Evolutionary conservation across 2,888 invertebrate species (phyloP).

Genomic region (Acleris literana): DNA sequence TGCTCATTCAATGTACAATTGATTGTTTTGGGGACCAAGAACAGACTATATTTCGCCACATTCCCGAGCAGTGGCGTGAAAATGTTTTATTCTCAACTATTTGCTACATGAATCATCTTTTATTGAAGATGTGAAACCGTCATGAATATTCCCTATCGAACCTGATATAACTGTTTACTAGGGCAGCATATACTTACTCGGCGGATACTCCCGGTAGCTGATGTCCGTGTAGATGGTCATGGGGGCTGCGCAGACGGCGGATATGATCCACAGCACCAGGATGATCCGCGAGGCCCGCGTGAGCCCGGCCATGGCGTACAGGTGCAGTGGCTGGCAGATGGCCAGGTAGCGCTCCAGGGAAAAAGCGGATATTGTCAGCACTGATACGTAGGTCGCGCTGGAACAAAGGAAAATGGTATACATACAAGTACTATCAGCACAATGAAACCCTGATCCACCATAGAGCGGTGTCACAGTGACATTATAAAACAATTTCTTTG

Average conservation of each 20-base stretch:
- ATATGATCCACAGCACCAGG: conserved; percentile 89
- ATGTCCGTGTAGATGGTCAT: conserved; percentile 89
- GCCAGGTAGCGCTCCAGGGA: conserved; percentile 95
- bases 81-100: too few relatives aligned
- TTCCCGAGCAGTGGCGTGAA: too few relatives aligned
- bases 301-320: conserved; percentile 91
- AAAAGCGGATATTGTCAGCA: conserved; percentile 95
- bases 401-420: conserved; percentile 45
- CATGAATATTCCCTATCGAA: too few relatives aligned
- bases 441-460: too few relatives aligned
- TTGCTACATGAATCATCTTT: too few relatives aligned
- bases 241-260: conserved; percentile 89
- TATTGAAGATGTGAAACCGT: too few relatives aligned
- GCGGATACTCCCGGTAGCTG: conserved; percentile 89
- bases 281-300: conserved; percentile 92
- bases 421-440: not conserved
- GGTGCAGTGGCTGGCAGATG: conserved; percentile 91
- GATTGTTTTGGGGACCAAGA: too few relatives aligned
- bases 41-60: too few relatives aligned
- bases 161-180: too few relatives aligned
- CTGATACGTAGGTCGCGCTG: conserved; percentile 94
- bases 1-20: too few relatives aligned
- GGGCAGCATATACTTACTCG: conserved; percentile 72
- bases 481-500: too few relatives aligned
- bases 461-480: too few relatives aligned